Evolutionary conservation across 2,113 vertebrate species (phyloP).

Genomic region (Sterrhoptilus dennistouni): DNA sequence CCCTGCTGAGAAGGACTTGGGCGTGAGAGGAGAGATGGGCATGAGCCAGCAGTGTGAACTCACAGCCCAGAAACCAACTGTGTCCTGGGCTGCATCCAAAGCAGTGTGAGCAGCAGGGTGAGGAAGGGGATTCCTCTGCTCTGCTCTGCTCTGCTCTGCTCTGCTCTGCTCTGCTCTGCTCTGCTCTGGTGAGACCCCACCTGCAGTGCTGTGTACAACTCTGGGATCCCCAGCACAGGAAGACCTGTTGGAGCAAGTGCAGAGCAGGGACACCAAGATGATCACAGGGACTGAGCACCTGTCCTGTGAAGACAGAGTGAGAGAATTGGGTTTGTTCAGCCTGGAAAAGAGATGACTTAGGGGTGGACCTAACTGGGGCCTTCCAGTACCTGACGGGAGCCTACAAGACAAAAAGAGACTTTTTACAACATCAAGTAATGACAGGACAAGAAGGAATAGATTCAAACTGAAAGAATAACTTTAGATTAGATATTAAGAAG

Average conservation of each 20-base stretch:
- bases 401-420: background rate
- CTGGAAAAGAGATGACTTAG: background rate
- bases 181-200: background rate
- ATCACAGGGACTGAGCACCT: background rate
- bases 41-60: background rate
- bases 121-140: background rate
- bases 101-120: fast-evolving
- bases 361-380: background rate
- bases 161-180: background rate
- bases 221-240: background rate
- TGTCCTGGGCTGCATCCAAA: background rate
- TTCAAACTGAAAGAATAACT: background rate
- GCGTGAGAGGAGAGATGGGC: background rate
- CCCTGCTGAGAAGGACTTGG: background rate
- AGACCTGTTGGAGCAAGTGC: background rate
- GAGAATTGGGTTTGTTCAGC: background rate
- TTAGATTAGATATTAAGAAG: background rate
- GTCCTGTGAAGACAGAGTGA: background rate
- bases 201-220: background rate
- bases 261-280: background rate
- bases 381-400: background rate
- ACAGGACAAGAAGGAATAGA: background rate
- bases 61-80: fast-evolving
- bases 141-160: background rate
- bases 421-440: background rate